A percentile compares a stretch with the other conserved stretches of the same genome.
Evolutionary conservation across 2,888 invertebrate species (phyloP).

Genomic region (Troides helena): DNA sequence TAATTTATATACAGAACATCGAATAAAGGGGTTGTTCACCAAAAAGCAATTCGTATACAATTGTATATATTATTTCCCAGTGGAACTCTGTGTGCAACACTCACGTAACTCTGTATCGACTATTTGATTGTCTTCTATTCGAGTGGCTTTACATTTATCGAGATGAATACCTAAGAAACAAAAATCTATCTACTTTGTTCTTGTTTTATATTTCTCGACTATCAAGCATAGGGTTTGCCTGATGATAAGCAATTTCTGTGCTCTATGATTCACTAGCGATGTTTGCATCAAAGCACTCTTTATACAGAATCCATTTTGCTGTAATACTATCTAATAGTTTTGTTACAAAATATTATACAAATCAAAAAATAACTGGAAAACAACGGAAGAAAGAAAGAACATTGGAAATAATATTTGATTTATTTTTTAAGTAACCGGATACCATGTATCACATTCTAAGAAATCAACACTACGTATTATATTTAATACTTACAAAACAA

Average conservation of each 20-base stretch:
- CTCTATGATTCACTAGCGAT: too few relatives aligned
- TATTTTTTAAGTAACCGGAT: too few relatives aligned
- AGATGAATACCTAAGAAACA: not conserved
- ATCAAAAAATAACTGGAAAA: too few relatives aligned
- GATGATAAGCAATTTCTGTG: too few relatives aligned
- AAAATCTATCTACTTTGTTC: not conserved
- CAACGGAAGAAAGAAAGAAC: too few relatives aligned
- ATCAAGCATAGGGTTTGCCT: too few relatives aligned
- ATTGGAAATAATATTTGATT: too few relatives aligned
- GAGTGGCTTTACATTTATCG: not conserved
- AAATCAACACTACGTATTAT: not conserved
- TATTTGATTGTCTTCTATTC: not conserved
- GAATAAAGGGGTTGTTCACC: not conserved
- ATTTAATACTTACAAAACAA: not conserved
- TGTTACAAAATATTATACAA: too few relatives aligned
- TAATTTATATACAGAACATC: not conserved
- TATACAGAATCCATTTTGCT: too few relatives aligned
- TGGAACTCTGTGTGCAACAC: slow-evolving; percentile 2
- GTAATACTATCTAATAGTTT: too few relatives aligned
- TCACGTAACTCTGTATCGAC: slow-evolving; percentile 4
- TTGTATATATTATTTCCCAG: slow-evolving; percentile 17
- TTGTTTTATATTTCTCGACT: not conserved
- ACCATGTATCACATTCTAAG: not conserved
- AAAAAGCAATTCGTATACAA: slow-evolving; percentile 12
- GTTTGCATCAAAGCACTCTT: too few relatives aligned